Percentiles rank a stretch among this genome's conserved stretches.
Conservation (phyloP, 2,797 vertebrate species). For the Zalophus californianus region DNA sequence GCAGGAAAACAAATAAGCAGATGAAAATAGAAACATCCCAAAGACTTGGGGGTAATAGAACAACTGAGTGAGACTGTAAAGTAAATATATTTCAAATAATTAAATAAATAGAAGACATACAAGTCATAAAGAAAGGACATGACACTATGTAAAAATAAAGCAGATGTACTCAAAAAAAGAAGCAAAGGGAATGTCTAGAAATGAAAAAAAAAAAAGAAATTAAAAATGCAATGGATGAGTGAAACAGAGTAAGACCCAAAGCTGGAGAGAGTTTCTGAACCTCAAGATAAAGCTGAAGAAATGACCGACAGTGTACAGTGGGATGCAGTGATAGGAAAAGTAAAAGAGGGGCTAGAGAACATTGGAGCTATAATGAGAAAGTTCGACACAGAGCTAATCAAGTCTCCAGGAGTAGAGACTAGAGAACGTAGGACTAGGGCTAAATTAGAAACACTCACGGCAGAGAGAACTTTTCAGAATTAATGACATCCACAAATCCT, state of each 20-base stretch:
- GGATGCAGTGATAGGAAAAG: background rate
- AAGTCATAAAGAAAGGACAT: conserved; percentile 16
- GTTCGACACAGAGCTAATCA: background rate
- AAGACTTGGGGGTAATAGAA: background rate
- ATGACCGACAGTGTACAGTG: background rate
- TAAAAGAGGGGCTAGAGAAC: background rate
- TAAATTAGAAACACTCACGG: background rate
- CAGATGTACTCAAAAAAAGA: background rate
- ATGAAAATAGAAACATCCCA: background rate
- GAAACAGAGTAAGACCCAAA: conserved; percentile 20
- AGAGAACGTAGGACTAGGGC: background rate
- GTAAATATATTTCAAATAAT: conserved; percentile 37
- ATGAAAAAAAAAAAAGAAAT: conserved; percentile 22
- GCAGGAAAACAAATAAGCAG: conserved; percentile 24
- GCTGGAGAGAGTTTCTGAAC: background rate
- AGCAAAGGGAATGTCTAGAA: background rate
- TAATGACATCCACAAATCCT: conserved; percentile 51
- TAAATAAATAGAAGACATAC: background rate
- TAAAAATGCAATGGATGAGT: background rate
- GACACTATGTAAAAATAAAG: background rate
- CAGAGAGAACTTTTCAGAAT: conserved; percentile 33
- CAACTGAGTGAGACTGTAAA: conserved; percentile 17
- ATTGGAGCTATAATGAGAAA: background rate
- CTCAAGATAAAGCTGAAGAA: conserved; percentile 25
- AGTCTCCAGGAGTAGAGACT: background rate